Conservation (phyloP, 1,140 invertebrate genomes). For the Microplitis demolitor region DNA sequence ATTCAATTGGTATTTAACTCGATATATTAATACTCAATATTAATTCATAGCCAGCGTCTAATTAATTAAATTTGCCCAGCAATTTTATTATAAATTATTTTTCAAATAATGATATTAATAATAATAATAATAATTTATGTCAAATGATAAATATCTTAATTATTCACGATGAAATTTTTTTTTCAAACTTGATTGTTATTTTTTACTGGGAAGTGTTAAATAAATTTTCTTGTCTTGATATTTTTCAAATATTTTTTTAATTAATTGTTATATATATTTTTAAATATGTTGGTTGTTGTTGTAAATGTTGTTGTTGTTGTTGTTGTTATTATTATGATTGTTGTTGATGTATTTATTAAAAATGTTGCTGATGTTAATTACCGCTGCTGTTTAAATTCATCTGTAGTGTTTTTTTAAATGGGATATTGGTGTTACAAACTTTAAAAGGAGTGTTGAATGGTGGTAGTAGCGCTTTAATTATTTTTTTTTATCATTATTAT, state of each 20-base stretch:
- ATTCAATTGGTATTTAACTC: too few relatives aligned
- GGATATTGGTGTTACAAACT: slow-evolving; percentile 47
- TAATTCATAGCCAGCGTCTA: too few relatives aligned
- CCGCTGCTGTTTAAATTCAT: slow-evolving; percentile 32
- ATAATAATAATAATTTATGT: too few relatives aligned
- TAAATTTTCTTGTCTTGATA: slow-evolving; percentile 46
- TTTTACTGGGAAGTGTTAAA: slow-evolving; percentile 46
- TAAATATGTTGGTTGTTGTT: slow-evolving; percentile 45
- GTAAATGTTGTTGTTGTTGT: slow-evolving; percentile 41
- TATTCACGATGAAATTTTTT: slow-evolving; percentile 14
- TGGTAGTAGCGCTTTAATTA: slow-evolving; percentile 36
- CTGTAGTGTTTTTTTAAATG: slow-evolving; percentile 34
- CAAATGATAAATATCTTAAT: neutral
- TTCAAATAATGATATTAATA: too few relatives aligned
- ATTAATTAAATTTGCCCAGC: too few relatives aligned
- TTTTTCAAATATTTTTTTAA: slow-evolving; percentile 40
- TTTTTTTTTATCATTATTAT: neutral
- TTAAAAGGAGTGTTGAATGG: slow-evolving; percentile 41
- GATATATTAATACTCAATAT: too few relatives aligned
- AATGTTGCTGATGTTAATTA: slow-evolving; percentile 37
- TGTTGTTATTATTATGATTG: slow-evolving; percentile 35
- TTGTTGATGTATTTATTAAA: slow-evolving; percentile 40
- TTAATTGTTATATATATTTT: slow-evolving; percentile 31
- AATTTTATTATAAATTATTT: too few relatives aligned
- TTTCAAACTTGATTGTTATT: slow-evolving; percentile 39